Evolutionary conservation across 1,140 invertebrate species (phyloP).

Genomic region (Stegodyphus mimosarum): DNA sequence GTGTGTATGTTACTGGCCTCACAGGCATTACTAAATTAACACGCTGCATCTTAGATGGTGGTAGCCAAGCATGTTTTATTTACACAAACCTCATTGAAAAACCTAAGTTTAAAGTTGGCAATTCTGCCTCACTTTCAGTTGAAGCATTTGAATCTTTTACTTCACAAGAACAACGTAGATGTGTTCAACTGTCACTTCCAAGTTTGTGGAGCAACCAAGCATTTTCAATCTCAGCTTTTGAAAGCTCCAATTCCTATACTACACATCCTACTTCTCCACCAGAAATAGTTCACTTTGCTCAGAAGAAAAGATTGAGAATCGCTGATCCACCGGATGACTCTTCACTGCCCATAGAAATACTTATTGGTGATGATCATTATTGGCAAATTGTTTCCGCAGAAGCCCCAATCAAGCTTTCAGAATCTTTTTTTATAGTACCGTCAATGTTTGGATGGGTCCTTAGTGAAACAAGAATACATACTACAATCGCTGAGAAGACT

Average conservation of each 20-base stretch:
- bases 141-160: slow-evolving; percentile 37
- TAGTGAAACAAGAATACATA: slow-evolving; percentile 20
- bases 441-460: slow-evolving; percentile 39
- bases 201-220: slow-evolving; percentile 12
- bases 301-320: no score
- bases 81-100: slow-evolving; percentile 16
- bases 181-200: slow-evolving; percentile 18
- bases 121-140: background rate
- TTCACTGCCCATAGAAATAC: no score
- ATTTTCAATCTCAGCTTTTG: no score
- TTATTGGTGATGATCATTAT: no score
- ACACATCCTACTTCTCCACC: no score
- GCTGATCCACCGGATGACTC: no score
- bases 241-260: no score
- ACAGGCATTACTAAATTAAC: slow-evolving; percentile 31
- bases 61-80: slow-evolving; percentile 18
- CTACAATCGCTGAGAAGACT: background rate
- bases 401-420: slow-evolving; percentile 12
- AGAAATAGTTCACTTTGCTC: no score
- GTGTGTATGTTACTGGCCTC: slow-evolving; percentile 21
- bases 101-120: background rate
- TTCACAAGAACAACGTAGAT: background rate
- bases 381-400: no score
- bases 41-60: slow-evolving; percentile 29
- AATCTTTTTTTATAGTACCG: slow-evolving; percentile 15